Evolutionary conservation across 2,797 vertebrate species (phyloP).

Genomic region (Enteromius paludinosus): DNA sequence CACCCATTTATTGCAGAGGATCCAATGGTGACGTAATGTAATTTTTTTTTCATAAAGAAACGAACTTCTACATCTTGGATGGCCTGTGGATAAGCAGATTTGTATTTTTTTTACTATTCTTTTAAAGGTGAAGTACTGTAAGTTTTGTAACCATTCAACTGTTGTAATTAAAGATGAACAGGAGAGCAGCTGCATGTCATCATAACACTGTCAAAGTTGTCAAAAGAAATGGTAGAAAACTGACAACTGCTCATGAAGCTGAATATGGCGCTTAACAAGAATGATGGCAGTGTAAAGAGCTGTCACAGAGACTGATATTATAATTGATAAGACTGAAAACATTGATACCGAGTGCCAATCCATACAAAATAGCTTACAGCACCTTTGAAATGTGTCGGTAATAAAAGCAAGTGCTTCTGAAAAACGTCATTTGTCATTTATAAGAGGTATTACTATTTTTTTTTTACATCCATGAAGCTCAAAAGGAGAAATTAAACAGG

Average conservation of each 20-base stretch:
- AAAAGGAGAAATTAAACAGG: background rate
- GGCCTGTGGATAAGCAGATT: background rate
- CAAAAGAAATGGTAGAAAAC: background rate
- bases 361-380: background rate
- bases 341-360: background rate
- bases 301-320: background rate
- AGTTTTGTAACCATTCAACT: background rate
- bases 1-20: background rate
- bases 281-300: conserved; percentile 8
- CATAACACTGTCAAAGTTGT: conserved; percentile 1
- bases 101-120: background rate
- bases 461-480: background rate
- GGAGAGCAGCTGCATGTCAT: background rate
- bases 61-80: background rate
- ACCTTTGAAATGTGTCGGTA: conserved; percentile 1
- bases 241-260: conserved; percentile 26
- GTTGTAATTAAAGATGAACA: conserved; percentile 2
- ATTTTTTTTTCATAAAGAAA: background rate
- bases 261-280: conserved; percentile 1
- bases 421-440: conserved; percentile 22
- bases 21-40: background rate
- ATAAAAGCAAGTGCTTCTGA: conserved; percentile 24
- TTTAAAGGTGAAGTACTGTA: background rate
- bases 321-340: background rate
- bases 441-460: background rate